phyloP scores from a whole-genome alignment of 1,140 invertebrate genomes.

The Bombus difficillimus region DNA sequence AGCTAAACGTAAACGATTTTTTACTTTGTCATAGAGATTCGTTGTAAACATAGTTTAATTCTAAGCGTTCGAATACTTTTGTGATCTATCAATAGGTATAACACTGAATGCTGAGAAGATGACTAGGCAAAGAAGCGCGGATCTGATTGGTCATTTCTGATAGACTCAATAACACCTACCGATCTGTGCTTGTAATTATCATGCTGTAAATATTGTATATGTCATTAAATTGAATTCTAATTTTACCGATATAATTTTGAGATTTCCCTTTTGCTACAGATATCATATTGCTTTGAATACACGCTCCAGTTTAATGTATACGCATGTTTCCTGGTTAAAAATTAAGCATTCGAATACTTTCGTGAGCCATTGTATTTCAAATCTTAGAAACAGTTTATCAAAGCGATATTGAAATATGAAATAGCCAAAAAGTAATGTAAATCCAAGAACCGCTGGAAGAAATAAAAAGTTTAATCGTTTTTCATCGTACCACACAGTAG shows the following conservation, averaged over 20 bases:
- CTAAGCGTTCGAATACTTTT: not conserved
- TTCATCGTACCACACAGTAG: conserved; percentile 58
- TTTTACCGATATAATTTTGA: not conserved
- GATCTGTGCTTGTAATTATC: not conserved
- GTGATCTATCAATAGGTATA: not conserved
- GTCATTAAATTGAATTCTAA: not conserved
- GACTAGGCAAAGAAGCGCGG: too few species aligned
- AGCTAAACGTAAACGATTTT: not conserved
- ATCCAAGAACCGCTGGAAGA: conserved; percentile 12
- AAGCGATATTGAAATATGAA: conserved; percentile 55
- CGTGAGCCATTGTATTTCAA: not conserved
- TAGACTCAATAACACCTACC: too few species aligned
- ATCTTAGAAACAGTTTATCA: not conserved
- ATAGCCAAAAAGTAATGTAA: conserved; percentile 61
- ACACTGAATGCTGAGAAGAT: too few species aligned
- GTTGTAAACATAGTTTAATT: not conserved
- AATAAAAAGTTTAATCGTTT: conserved; percentile 71
- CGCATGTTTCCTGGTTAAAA: not conserved
- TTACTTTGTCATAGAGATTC: not conserved
- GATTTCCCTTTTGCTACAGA: not conserved
- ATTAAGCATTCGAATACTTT: not conserved
- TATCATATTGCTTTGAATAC: too few species aligned
- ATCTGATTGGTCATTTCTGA: too few species aligned
- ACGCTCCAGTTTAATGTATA: not conserved
- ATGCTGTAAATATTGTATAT: conserved; percentile 1